These are phyloP conservation scores for Tamandua tetradactyla DNA, from an alignment of 2,797 vertebrate species.

Conservation along the genomic window DNA sequence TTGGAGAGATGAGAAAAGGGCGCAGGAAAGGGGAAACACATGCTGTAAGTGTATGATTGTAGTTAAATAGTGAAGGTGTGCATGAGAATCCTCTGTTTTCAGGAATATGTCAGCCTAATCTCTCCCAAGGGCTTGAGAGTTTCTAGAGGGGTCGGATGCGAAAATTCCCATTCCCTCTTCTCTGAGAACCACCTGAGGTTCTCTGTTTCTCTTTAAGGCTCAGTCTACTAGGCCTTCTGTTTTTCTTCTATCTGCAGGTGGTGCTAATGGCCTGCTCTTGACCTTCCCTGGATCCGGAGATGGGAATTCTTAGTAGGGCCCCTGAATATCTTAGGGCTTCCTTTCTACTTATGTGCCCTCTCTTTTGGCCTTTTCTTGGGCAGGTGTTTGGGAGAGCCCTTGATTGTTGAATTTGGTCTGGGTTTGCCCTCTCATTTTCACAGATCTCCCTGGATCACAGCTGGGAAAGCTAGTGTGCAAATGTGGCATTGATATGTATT, in stretches of 20 bases:
- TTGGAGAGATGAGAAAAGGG: background rate
- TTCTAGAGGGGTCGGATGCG: background rate
- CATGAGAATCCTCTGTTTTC: background rate
- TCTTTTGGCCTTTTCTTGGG: background rate
- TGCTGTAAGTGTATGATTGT: accelerated
- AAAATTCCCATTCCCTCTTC: background rate
- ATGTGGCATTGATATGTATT: background rate
- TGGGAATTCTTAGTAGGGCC: background rate
- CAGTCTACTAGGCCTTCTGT: background rate
- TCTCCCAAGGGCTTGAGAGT: background rate
- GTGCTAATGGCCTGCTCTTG: background rate
- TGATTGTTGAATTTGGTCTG: background rate
- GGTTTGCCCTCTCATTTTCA: background rate
- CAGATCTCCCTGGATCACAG: background rate
- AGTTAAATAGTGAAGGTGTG: accelerated
- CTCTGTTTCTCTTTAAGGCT: background rate
- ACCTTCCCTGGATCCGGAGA: background rate
- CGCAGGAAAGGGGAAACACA: background rate
- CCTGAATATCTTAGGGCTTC: accelerated
- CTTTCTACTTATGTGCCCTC: background rate
- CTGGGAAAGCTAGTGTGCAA: background rate
- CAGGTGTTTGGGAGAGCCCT: background rate
- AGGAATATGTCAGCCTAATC: background rate
- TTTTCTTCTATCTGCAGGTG: background rate
- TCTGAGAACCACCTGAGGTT: background rate